Percentiles rank a stretch among this genome's conserved stretches.
phyloP scores from a whole-genome alignment of 2,888 invertebrate species.

The Pseudoips prasinana region DNA sequence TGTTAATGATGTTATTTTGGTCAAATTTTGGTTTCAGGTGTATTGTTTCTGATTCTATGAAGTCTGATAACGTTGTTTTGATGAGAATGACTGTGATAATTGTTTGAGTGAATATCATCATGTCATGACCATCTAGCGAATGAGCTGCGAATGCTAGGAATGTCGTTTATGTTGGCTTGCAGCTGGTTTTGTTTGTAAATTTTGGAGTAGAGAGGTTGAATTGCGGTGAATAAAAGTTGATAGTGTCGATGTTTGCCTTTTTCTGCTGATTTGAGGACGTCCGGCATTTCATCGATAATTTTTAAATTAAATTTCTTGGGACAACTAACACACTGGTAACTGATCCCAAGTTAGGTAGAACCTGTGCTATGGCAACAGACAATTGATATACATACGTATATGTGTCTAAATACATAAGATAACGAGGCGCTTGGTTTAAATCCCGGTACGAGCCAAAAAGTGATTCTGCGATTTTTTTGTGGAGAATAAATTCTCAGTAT shows the following conservation, averaged over 20 bases:
- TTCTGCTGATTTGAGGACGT: constrained; percentile 43
- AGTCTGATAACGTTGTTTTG: constrained; percentile 25
- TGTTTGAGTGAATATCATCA: constrained; percentile 50
- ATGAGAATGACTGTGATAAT: constrained; percentile 38
- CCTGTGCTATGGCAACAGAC: too few relatives aligned
- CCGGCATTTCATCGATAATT: background rate
- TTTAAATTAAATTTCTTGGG: too few relatives aligned
- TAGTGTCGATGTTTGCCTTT: constrained; percentile 33
- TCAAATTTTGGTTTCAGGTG: constrained; percentile 48
- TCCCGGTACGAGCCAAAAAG: too few relatives aligned
- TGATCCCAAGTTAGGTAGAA: too few relatives aligned
- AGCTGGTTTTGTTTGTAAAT: constrained; percentile 35
- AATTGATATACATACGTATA: too few relatives aligned
- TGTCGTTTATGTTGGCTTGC: constrained; percentile 42
- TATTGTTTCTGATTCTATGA: constrained; percentile 37
- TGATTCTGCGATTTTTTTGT: too few relatives aligned
- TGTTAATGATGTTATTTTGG: constrained; percentile 59
- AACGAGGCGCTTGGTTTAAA: too few relatives aligned
- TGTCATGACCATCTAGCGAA: constrained; percentile 21
- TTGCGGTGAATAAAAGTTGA: too few relatives aligned
- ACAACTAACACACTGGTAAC: too few relatives aligned
- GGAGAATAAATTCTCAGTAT: too few relatives aligned
- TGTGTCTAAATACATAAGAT: too few relatives aligned
- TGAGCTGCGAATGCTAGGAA: constrained; percentile 34
- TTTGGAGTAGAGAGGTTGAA: constrained; percentile 13